phyloP scores from a whole-genome alignment of 2,797 vertebrate species.

The Setipinna tenuifilis region DNA sequence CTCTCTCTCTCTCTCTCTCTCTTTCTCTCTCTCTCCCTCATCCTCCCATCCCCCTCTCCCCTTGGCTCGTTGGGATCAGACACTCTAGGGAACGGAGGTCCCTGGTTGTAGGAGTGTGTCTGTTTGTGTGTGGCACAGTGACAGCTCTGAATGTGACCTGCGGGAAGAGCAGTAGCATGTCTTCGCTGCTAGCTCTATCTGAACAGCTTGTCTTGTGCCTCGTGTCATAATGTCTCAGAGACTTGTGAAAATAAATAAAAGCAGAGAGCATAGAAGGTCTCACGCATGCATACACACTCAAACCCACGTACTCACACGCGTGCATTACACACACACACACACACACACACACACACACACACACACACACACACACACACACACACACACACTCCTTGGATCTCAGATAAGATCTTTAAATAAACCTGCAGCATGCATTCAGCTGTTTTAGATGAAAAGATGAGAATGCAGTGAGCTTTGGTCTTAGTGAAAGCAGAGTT shows the following conservation, averaged over 20 bases:
- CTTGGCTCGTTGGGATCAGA: neutral
- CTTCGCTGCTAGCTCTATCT: neutral
- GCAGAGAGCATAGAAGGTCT: neutral
- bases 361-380: neutral
- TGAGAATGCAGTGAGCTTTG: neutral
- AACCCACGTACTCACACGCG: neutral
- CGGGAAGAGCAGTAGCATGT: neutral
- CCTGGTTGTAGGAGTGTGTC: slow-evolving; percentile 54
- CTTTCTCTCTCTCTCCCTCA: neutral
- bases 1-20: slow-evolving; percentile 30
- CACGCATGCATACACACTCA: neutral
- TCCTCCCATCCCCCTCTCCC: neutral
- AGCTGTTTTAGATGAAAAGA: neutral
- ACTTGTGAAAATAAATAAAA: slow-evolving; percentile 17
- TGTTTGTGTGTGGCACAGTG: slow-evolving; percentile 46
- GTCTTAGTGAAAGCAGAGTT: neutral
- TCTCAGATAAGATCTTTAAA: neutral
- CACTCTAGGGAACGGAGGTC: slow-evolving; percentile 21
- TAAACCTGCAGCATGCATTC: neutral
- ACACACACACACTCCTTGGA: neutral
- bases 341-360: neutral
- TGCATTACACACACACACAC: neutral
- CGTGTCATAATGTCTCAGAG: neutral
- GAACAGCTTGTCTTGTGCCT: neutral
- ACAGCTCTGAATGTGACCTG: slow-evolving; percentile 38